phyloP scores from a whole-genome alignment of 2,888 invertebrate species.

The Dryadula phaetusa region DNA sequence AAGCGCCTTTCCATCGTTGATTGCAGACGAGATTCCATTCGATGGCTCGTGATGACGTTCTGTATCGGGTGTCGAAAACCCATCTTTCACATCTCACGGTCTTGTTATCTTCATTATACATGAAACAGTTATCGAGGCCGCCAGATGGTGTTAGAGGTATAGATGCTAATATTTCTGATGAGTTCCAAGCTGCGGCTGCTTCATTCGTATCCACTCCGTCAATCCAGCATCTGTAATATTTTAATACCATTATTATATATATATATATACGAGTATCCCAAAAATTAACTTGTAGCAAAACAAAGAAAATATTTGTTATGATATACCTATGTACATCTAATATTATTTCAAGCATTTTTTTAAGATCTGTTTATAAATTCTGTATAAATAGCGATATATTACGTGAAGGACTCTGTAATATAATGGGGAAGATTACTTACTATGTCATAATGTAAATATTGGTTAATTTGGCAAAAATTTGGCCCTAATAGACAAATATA shows the following conservation, averaged over 20 bases:
- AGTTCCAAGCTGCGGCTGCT: slow-evolving; percentile 83
- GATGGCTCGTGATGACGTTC: slow-evolving; percentile 88
- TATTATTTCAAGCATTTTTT: neutral
- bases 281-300: no score
- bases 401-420: no score
- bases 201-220: slow-evolving; percentile 85
- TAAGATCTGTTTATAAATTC: neutral
- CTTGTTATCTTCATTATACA: slow-evolving; percentile 72
- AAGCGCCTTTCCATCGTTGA: slow-evolving; percentile 91
- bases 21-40: slow-evolving; percentile 94
- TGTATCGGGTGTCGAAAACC: slow-evolving; percentile 90
- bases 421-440: no score
- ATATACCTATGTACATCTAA: no score
- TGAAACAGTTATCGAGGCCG: slow-evolving; percentile 85
- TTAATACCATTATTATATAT: neutral
- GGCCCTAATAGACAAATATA: no score
- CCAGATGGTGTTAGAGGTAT: slow-evolving; percentile 84
- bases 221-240: slow-evolving; percentile 83
- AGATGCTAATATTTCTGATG: slow-evolving; percentile 77
- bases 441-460: no score
- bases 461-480: no score
- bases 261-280: no score
- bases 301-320: no score
- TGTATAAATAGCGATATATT: no score
- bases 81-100: slow-evolving; percentile 78